Percentiles rank a stretch among this genome's conserved stretches.
phyloP scores from a whole-genome alignment of 2,797 vertebrate species.

The Pseudochaenichthys georgianus region DNA sequence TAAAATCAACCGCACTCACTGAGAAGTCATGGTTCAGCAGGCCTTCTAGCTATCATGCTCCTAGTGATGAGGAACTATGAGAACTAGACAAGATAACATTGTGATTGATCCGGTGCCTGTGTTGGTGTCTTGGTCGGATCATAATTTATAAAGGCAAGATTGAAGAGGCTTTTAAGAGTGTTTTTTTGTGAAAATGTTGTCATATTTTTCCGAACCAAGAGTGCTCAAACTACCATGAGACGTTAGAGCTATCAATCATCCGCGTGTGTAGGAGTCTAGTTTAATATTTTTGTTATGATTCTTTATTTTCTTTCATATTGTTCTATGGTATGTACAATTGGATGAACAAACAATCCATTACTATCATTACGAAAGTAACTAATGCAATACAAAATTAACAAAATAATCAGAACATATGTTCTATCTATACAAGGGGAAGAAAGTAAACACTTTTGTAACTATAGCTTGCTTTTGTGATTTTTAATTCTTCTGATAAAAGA shows the following conservation, averaged over 20 bases:
- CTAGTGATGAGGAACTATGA: neutral
- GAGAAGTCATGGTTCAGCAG: neutral
- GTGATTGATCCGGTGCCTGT: neutral
- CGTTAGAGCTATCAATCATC: neutral
- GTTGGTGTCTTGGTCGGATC: neutral
- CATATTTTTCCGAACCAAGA: neutral
- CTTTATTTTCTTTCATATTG: slow-evolving; percentile 33
- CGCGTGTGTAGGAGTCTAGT: neutral
- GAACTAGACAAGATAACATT: neutral
- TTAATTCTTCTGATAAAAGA: neutral
- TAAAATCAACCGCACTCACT: neutral
- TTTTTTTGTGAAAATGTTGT: neutral
- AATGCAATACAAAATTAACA: too few relatives aligned
- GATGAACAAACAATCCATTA: neutral
- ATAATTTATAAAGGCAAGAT: neutral
- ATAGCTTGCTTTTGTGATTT: slow-evolving; percentile 1
- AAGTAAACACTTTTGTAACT: too few relatives aligned
- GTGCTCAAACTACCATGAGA: slow-evolving; percentile 2
- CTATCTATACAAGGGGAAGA: too few relatives aligned
- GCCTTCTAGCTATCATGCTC: neutral
- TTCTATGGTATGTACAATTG: slow-evolving; percentile 18
- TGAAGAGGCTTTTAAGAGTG: neutral
- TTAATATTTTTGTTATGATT: slow-evolving; percentile 5
- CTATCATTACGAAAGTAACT: neutral
- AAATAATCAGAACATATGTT: too few relatives aligned